phyloP scores from a whole-genome alignment of 2,888 invertebrate genomes.

The Koerneria pararmatus region DNA sequence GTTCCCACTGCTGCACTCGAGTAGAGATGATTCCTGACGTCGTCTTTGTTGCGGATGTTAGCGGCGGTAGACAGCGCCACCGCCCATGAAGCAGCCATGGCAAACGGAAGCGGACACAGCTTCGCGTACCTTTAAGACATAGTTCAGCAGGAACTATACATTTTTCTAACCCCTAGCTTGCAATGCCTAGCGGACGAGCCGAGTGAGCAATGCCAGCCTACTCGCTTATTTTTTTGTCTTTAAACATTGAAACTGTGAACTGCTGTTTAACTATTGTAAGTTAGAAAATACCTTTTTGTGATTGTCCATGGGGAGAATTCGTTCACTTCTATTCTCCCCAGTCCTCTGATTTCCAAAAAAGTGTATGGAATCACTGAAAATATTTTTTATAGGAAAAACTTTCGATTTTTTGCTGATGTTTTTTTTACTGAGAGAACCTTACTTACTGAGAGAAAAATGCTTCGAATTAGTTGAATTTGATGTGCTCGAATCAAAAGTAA shows the following conservation, averaged over 20 bases:
- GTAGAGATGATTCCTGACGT: constrained; percentile 49
- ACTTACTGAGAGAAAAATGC: too few species aligned
- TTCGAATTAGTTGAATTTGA: neutral
- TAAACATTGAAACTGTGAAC: too few species aligned
- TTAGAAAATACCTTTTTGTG: constrained; percentile 30
- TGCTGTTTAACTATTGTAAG: too few species aligned
- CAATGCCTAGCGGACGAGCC: too few species aligned
- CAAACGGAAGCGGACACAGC: constrained; percentile 39
- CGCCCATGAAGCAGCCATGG: constrained; percentile 52
- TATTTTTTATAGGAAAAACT: neutral
- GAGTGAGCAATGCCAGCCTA: too few species aligned
- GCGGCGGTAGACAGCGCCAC: constrained; percentile 47
- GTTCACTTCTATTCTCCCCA: constrained; percentile 35
- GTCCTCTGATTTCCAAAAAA: constrained; percentile 40
- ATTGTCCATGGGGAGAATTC: constrained; percentile 38
- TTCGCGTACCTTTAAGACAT: constrained; percentile 37
- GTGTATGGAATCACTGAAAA: constrained; percentile 42
- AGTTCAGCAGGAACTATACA: too few species aligned
- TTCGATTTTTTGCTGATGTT: neutral
- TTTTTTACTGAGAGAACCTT: too few species aligned
- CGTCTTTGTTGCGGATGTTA: constrained; percentile 50
- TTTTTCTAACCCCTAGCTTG: too few species aligned
- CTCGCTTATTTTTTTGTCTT: too few species aligned
- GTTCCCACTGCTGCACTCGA: constrained; percentile 45
- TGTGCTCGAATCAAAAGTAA: neutral